phyloP scores from a whole-genome alignment of 2,888 invertebrate species.

The Nymphalis urticae region DNA sequence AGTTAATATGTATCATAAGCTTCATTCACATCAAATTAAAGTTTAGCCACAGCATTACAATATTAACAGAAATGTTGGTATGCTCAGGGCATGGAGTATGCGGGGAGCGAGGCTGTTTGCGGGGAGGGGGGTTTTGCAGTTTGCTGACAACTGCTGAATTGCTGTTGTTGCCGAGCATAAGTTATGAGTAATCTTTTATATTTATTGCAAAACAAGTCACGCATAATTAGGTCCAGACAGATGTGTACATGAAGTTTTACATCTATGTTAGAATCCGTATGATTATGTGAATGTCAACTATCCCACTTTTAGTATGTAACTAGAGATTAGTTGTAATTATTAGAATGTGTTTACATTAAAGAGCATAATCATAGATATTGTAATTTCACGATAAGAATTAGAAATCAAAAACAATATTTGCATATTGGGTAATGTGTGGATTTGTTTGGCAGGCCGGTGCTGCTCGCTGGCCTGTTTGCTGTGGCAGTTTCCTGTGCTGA shows the following conservation, averaged over 20 bases:
- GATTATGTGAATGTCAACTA: neutral
- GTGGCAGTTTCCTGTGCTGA: constrained; percentile 79
- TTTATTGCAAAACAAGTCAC: constrained; percentile 50
- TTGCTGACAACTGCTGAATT: constrained; percentile 80
- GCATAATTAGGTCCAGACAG: constrained; percentile 30
- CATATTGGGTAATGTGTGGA: constrained; percentile 63
- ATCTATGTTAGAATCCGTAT: neutral
- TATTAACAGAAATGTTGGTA: constrained; percentile 76
- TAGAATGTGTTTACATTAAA: neutral
- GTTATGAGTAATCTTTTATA: constrained; percentile 80
- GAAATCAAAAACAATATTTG: constrained; percentile 20
- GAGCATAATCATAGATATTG: constrained; percentile 1
- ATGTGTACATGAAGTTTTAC: constrained; percentile 4
- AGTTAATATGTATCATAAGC: constrained; percentile 13
- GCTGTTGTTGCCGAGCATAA: constrained; percentile 79
- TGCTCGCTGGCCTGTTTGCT: constrained; percentile 80
- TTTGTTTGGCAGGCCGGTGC: constrained; percentile 82
- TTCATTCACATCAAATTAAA: constrained; percentile 7
- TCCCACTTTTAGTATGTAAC: constrained; percentile 6
- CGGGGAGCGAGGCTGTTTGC: constrained; percentile 75
- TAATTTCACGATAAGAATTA: constrained; percentile 3
- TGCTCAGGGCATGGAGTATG: constrained; percentile 79
- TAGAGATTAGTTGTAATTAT: neutral
- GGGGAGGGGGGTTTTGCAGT: constrained; percentile 75
- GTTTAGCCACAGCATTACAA: constrained; percentile 20